phyloP scores from a whole-genome alignment of 2,113 vertebrate species.

The Elanoides forficatus region DNA sequence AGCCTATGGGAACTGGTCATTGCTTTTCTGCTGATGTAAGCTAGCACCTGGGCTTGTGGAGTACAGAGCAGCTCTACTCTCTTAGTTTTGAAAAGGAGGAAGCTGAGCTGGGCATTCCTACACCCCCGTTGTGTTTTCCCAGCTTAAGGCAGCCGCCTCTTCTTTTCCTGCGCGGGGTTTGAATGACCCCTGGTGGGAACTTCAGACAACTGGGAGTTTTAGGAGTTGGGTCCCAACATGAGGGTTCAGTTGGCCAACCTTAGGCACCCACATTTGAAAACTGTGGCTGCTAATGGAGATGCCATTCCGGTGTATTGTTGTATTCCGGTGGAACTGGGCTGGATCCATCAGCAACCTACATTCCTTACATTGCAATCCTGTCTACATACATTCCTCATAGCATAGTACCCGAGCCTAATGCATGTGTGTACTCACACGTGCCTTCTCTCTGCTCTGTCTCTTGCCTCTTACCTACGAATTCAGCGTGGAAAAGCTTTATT shows the following conservation, averaged over 20 bases:
- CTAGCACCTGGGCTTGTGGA: neutral
- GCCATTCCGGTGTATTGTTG: too few relatives aligned
- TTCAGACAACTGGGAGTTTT: neutral
- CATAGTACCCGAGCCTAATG: neutral
- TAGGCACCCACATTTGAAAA: neutral
- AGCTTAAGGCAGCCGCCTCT: neutral
- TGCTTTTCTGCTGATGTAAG: neutral
- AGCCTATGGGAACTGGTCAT: neutral
- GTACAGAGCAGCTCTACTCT: neutral
- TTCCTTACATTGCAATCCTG: neutral
- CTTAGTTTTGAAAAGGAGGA: neutral
- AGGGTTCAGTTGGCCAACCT: neutral
- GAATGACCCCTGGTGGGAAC: constrained; percentile 39
- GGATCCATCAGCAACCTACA: neutral
- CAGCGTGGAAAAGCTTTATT: neutral
- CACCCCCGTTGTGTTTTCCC: accelerated
- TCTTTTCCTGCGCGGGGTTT: neutral
- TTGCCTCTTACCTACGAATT: neutral
- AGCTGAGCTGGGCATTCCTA: neutral
- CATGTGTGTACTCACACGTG: neutral
- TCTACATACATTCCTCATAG: neutral
- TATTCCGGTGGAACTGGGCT: neutral
- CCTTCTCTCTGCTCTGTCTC: neutral
- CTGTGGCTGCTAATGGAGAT: neutral
- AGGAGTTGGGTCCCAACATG: neutral